phyloP scores from a whole-genome alignment of 2,888 invertebrate species.

The Drosophila neutralis region DNA sequence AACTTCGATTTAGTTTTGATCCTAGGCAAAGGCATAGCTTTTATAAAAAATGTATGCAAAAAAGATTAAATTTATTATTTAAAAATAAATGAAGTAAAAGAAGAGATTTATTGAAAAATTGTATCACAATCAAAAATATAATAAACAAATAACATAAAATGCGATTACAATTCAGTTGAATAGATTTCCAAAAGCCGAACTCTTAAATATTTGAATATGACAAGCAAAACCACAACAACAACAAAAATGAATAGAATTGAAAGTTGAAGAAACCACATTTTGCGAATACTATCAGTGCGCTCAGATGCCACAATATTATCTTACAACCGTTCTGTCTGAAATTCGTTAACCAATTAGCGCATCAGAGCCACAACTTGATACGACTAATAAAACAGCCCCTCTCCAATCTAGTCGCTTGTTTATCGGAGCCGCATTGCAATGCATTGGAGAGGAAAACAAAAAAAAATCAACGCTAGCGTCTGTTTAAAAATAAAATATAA shows the following conservation, averaged over 20 bases:
- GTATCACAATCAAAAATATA: background rate
- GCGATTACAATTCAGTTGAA: background rate
- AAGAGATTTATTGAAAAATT: background rate
- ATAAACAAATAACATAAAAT: background rate
- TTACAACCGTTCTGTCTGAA: background rate
- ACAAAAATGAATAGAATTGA: background rate
- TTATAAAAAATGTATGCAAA: no score
- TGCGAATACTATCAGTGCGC: background rate
- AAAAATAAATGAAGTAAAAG: no score
- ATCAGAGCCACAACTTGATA: background rate
- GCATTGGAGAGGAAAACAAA: slow-evolving; percentile 9
- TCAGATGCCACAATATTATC: background rate
- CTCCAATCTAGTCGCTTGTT: slow-evolving; percentile 7
- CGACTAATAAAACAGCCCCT: slow-evolving; percentile 2
- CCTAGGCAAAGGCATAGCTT: no score
- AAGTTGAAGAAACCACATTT: background rate
- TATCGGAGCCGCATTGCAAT: slow-evolving; percentile 24
- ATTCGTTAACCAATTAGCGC: background rate
- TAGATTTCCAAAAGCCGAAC: accelerated
- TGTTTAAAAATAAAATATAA: slow-evolving; percentile 54
- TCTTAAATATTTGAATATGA: background rate
- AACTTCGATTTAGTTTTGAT: no score
- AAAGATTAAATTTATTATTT: no score
- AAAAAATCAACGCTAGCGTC: slow-evolving; percentile 35
- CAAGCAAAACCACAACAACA: background rate